Evolutionary conservation across 2,888 invertebrate genomes (phyloP), one percentile per base, ranked within the genome.

Genomic region (Aphidius colemani): DNA sequence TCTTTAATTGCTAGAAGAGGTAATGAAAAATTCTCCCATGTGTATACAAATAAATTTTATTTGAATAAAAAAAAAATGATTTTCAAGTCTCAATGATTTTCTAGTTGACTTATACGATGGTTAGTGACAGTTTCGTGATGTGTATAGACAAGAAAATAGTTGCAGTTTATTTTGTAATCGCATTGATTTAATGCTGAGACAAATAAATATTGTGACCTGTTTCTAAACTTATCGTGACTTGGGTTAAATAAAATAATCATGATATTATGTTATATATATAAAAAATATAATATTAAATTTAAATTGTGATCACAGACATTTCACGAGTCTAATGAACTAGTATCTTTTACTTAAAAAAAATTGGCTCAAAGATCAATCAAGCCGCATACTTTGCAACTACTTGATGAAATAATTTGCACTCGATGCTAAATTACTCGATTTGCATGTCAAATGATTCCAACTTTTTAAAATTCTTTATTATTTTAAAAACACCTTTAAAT

Each of bases 341-440:
- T 30, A 30, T 30, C 3, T 2, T 30, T 5, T 5, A 30, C 5
- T 30, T 30, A 43, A 56, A 56, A 56, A 44, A 11, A 44, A 18
- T 11, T 44, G 56, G 56, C 30, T 30, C 30, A 30, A 30, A 67
- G 69, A 73, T 72, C 71, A 73, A 72, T 72, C 67, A 69, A 57
- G 67, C 72, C 72, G 70, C 70, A 48, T 45, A 45, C 30, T 7
- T 10, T 3, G 45, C 45, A 10, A 45, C 56, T 69, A 69, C 66
- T 66, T 66, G 73, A 71, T 68, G 61, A 67, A 73, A 70, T 70
- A 18, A 63, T 59, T 59, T 56, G 57, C 53, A 66, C 56, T 56
- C 13, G 64, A 59, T 63, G 46, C 63, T 70, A 70, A 72, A 71
- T 72, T 70, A 68, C 72, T 66, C 69, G 62, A 70, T 71, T 70